Conservation (phyloP, 2,113 vertebrate species). For the Scalopus aquaticus region DNA sequence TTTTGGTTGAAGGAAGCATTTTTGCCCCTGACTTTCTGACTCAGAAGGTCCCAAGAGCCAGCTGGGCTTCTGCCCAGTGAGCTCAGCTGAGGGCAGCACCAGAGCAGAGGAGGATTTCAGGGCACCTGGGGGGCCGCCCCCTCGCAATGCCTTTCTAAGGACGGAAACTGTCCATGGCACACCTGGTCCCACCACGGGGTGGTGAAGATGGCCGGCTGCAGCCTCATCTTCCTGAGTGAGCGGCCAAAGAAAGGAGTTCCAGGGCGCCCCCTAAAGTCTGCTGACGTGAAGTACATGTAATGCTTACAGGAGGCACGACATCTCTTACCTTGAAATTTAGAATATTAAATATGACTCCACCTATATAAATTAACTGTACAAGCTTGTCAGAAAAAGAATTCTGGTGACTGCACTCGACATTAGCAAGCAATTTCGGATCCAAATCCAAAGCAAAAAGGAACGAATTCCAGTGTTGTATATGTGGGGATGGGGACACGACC, state of each 20-base stretch:
- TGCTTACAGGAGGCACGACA: not conserved
- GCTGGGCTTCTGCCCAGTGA: not conserved
- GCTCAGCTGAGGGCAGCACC: not conserved
- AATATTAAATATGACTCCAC: not conserved
- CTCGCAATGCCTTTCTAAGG: too few relatives aligned
- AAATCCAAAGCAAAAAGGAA: not conserved
- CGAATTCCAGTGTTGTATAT: fast-evolving
- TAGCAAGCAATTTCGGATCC: not conserved
- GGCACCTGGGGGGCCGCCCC: not conserved
- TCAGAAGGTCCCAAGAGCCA: fast-evolving
- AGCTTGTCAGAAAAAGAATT: not conserved
- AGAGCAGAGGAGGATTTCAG: not conserved
- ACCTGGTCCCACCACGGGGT: fast-evolving
- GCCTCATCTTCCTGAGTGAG: not conserved
- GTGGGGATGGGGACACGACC: fast-evolving
- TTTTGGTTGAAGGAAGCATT: fast-evolving
- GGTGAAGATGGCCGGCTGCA: fast-evolving
- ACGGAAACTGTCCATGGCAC: not conserved
- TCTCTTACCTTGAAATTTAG: not conserved
- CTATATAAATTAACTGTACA: constrained; percentile 30
- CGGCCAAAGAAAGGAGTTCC: not conserved
- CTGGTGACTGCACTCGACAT: not conserved
- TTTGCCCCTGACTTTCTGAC: not conserved
- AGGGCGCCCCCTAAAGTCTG: not conserved
- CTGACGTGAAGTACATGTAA: not conserved